phyloP scores from a whole-genome alignment of 2,113 vertebrate species.

The Phodopus roborovskii region DNA sequence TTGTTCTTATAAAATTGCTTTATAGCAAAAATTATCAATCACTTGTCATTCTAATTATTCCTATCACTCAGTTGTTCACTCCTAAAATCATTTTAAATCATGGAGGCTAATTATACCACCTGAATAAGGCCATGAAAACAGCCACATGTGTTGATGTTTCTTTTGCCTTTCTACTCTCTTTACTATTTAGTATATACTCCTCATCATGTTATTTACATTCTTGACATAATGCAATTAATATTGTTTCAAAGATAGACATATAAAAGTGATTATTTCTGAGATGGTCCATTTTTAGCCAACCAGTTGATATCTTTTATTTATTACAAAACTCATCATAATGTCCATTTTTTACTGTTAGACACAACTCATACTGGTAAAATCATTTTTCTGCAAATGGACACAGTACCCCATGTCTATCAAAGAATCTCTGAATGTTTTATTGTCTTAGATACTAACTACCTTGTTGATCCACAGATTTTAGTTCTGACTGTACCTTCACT shows the following conservation, averaged over 20 bases:
- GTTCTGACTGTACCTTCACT: background rate
- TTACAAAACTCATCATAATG: background rate
- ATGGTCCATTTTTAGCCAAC: background rate
- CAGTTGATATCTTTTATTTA: background rate
- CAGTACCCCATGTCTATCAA: background rate
- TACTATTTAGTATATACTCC: background rate
- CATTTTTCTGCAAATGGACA: background rate
- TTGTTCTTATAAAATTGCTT: background rate
- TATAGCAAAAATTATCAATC: background rate
- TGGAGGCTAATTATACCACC: background rate
- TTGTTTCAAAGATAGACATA: background rate
- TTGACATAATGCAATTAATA: background rate
- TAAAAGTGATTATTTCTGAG: background rate
- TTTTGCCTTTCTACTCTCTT: background rate
- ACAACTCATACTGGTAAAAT: background rate
- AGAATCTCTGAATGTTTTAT: background rate
- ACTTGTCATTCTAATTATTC: background rate
- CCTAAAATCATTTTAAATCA: background rate
- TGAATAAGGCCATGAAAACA: background rate
- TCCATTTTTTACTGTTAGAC: background rate
- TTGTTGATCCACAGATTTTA: background rate
- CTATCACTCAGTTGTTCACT: background rate
- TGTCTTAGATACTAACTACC: background rate
- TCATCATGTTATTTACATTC: background rate
- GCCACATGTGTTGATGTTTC: background rate